phyloP scores from a whole-genome alignment of 2,888 invertebrate genomes.

The Chironomus riparius region DNA sequence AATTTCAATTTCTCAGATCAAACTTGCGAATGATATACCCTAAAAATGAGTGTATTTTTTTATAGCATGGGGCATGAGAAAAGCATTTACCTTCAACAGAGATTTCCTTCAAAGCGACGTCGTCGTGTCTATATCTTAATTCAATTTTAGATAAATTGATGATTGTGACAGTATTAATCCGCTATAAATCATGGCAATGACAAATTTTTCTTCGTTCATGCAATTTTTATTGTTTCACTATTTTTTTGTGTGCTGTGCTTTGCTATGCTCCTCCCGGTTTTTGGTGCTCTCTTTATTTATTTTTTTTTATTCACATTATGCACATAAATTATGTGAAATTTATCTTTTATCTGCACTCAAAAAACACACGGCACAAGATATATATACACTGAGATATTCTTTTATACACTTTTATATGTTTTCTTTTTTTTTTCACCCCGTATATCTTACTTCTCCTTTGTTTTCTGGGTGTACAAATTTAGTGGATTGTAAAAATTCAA shows the following conservation, averaged over 20 bases:
- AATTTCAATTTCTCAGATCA: no score
- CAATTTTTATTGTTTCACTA: background rate
- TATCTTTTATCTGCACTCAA: conserved; percentile 21
- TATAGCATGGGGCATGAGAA: background rate
- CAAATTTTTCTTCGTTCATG: conserved; percentile 5
- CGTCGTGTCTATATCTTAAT: conserved; percentile 1
- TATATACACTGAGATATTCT: background rate
- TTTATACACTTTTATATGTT: conserved; percentile 5
- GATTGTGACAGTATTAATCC: conserved; percentile 26
- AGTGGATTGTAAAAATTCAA: no score
- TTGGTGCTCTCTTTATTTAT: background rate
- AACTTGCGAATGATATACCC: no score
- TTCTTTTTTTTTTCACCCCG: no score
- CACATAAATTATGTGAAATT: conserved; percentile 26
- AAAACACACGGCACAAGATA: background rate
- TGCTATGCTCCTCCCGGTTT: background rate
- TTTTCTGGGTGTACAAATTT: no score
- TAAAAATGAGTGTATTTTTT: background rate
- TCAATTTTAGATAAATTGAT: conserved; percentile 21
- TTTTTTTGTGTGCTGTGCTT: background rate
- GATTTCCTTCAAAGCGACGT: background rate
- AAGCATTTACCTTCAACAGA: background rate
- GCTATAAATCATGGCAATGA: conserved; percentile 23
- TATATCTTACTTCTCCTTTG: no score
- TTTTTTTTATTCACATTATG: conserved; percentile 13